phyloP scores from a whole-genome alignment of 2,797 vertebrate genomes.

The Rallus crepitans region DNA sequence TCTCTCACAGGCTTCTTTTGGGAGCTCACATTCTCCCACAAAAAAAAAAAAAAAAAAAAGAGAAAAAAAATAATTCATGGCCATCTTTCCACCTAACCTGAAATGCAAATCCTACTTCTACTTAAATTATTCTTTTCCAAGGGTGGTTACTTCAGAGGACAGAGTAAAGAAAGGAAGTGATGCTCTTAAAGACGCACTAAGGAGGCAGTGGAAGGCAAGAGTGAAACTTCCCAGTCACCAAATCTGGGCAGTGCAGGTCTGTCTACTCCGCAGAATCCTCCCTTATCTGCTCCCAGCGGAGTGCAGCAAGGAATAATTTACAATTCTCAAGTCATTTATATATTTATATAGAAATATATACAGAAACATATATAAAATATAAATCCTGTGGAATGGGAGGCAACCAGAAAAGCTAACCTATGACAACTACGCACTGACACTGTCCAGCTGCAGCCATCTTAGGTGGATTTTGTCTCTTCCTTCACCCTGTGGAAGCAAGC shows the following conservation, averaged over 20 bases:
- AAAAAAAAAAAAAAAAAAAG: rapidly evolving
- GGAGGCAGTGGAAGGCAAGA: slow-evolving; percentile 49
- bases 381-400: slow-evolving; percentile 75
- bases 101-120: slow-evolving; percentile 53
- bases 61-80: background rate
- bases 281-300: slow-evolving; percentile 31
- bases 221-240: slow-evolving; percentile 3
- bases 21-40: background rate
- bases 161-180: background rate
- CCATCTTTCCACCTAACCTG: slow-evolving; percentile 60
- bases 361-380: slow-evolving; percentile 84
- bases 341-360: slow-evolving; percentile 83
- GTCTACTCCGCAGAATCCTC: slow-evolving; percentile 36
- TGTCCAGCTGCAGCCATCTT: slow-evolving; percentile 41
- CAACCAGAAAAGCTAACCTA: slow-evolving; percentile 36
- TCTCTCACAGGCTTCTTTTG: background rate
- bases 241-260: slow-evolving; percentile 1
- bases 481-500: slow-evolving; percentile 76
- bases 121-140: slow-evolving; percentile 16
- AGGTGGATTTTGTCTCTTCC: slow-evolving; percentile 82
- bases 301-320: slow-evolving; percentile 71
- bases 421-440: background rate
- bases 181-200: background rate
- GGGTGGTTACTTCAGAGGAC: background rate
- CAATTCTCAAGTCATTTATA: slow-evolving; percentile 76